Base-by-base conservation (phyloP, 2,888 invertebrate genomes). In the Octodonta nipae region DNA sequence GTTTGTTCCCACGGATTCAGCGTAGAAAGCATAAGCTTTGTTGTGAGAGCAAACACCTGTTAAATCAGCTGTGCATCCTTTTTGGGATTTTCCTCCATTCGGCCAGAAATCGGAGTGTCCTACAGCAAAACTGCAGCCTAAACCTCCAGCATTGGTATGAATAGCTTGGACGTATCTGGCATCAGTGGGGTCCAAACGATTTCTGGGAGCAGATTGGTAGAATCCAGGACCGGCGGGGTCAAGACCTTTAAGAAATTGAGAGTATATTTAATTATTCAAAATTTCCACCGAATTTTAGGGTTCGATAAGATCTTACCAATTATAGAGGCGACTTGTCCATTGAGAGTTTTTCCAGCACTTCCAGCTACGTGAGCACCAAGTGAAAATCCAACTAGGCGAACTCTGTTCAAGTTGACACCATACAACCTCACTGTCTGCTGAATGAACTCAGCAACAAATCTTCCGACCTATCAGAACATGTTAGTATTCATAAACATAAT, bases 41-140 rank as follows among this genome's bases (percentile, higher is more conserved):
- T 43, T 41, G 44, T 68, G 68, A 2, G 66, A 45, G 43, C 67
- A 68, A n/a, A 47, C 30, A 8, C 53, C 55, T n/a, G 38, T 14
- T 2, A 51, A 2, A 38, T 58, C 56, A 1, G 47, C 1, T 7
- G 34, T 41, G 30, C 43, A 43, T 15, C 56, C 58, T n/a, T 54
- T 52, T 40, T 58, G 59, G 5, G 14, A 26, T 6, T 13, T 27
- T 10, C 58, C 59, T 8, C 54, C 56, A 37, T 60, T 60, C 2
- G 58, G 58, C 34, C 40, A 57, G 36, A 45, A 56, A 41, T 60
- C 59, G 12, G 46, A 42, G 33, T 57, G 43, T 7, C 60, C 59
- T 13, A 58, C 33, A 5, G 51, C 24, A 7, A 15, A 31, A 8
- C 26, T 27, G 22, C 42, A 39, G 6, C 50, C 48, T 4, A 49